These are phyloP conservation scores for Drosophila dunni DNA, from an alignment of 1,140 invertebrate genomes.

Conservation along the genomic window DNA sequence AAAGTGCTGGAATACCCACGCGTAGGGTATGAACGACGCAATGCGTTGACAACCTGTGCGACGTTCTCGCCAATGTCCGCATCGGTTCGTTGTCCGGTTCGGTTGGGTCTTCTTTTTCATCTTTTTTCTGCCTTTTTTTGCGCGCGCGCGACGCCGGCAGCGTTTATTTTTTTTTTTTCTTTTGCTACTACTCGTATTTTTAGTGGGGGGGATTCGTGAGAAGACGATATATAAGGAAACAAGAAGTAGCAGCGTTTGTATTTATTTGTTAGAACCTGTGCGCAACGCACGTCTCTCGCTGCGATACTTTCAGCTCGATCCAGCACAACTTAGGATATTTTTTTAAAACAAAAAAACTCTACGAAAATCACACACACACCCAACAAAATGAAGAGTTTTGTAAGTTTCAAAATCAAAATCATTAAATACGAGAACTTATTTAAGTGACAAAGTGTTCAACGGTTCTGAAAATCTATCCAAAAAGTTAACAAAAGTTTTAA, in stretches of 20 bases:
- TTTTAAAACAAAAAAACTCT: conserved; percentile 19
- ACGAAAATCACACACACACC: conserved; percentile 23
- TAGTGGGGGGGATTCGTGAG: conserved; percentile 38
- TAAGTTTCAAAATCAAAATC: conserved; percentile 48
- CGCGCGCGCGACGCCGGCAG: conserved; percentile 37
- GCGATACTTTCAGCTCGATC: conserved; percentile 40
- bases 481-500: conserved; percentile 2
- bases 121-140: conserved; percentile 7
- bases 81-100: conserved; percentile 65
- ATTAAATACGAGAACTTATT: not conserved
- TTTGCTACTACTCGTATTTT: conserved; percentile 9
- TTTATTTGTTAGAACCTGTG: conserved; percentile 82
- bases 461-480: not conserved
- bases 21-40: conserved; percentile 9
- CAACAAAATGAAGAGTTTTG: conserved; percentile 74
- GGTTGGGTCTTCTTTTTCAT: conserved; percentile 48
- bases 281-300: conserved; percentile 66
- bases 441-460: conserved; percentile 7
- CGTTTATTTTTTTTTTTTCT: conserved; percentile 36
- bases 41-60: conserved; percentile 42
- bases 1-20: not conserved
- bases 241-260: conserved; percentile 76
- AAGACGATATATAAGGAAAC: conserved; percentile 82
- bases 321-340: conserved; percentile 49
- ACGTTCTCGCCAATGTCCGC: conserved; percentile 46